Base-by-base conservation (phyloP, 1,140 invertebrate genomes). In the Drosophila nigromelanica region DNA sequence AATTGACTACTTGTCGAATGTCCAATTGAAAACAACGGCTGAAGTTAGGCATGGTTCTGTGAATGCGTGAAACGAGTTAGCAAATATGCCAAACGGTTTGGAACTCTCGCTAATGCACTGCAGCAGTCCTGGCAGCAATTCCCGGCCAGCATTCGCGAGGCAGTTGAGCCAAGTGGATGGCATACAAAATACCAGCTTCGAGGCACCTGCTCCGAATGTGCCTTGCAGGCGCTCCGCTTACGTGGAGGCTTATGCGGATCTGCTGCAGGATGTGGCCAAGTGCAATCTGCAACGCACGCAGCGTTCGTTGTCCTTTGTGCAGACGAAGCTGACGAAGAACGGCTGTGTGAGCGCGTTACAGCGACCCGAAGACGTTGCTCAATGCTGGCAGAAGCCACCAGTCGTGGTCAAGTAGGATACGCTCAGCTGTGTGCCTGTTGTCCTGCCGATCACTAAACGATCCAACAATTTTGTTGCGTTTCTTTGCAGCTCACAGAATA, bases 401-500 rank as follows among this genome's bases (percentile, higher is more conserved):
- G 37, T 60, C 12, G 43, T 47, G 15, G 42, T 72, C 21, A 83
- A 83, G 80, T 85, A 82, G 69, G 69, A 55, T 30, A n/a, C 24
- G 5, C 5, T 40, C 15, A 15, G 1, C 4, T 15, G 30, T 2
- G 5, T 35, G 30, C 30, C n/a, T 18, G 11, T n/a, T n/a, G 6
- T 8, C 21, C 6, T 42, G 3, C 0, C 0, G 5, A 3, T 0
- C n/a, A 35, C 8, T 11, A 0, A 54, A 15, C 33, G 2, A n/a
- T 37, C 10, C 2, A 58, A 27, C 6, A 5, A 5, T 8, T 10
- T 24, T 0, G 40, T 30, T 27, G 11, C 5, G 27, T 4, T 33
- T 51, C 63, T 21, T 93, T 95, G 2, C 92, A 96, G 95, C 45
- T 95, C 95, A 24, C 95, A 94, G 76, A 94, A 93, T 66, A 96